A percentile compares a stretch with the other conserved stretches of the same genome.
These are phyloP conservation scores for Cactoblastis cactorum DNA, from an alignment of 2,888 invertebrate species.

Conservation along the genomic window DNA sequence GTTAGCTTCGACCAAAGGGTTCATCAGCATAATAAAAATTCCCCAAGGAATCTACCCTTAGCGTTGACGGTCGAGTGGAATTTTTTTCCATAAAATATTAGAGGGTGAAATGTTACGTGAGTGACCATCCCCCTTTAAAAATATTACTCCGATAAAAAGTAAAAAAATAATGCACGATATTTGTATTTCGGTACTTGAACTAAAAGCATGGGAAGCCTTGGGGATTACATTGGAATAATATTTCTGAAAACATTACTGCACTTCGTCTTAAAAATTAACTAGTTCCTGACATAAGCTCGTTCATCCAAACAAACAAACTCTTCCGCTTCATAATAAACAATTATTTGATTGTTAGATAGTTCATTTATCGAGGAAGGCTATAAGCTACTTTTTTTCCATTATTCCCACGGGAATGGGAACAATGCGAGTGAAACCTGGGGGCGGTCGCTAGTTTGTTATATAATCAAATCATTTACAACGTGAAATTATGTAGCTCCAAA, in stretches of 20 bases:
- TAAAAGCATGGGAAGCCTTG: not conserved
- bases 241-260: not conserved
- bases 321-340: too few relatives aligned
- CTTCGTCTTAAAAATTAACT: too few relatives aligned
- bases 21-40: slow-evolving; percentile 26
- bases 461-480: too few relatives aligned
- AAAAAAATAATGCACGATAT: not conserved
- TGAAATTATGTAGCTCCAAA: too few relatives aligned
- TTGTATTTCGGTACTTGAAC: not conserved
- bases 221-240: not conserved
- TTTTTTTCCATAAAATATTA: slow-evolving; percentile 23
- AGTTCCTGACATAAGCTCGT: too few relatives aligned
- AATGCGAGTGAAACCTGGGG: too few relatives aligned
- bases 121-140: slow-evolving; percentile 7
- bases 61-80: slow-evolving; percentile 36
- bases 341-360: too few relatives aligned
- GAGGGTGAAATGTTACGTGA: slow-evolving; percentile 18
- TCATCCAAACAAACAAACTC: too few relatives aligned
- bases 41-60: slow-evolving; percentile 37
- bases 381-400: too few relatives aligned
- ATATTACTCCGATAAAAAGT: not conserved
- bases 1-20: slow-evolving; percentile 15
- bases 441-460: too few relatives aligned
- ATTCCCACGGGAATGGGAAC: too few relatives aligned
- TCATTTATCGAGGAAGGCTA: too few relatives aligned